Conservation (phyloP, 2,888 invertebrate species). For the Gasteruption jaculator region DNA sequence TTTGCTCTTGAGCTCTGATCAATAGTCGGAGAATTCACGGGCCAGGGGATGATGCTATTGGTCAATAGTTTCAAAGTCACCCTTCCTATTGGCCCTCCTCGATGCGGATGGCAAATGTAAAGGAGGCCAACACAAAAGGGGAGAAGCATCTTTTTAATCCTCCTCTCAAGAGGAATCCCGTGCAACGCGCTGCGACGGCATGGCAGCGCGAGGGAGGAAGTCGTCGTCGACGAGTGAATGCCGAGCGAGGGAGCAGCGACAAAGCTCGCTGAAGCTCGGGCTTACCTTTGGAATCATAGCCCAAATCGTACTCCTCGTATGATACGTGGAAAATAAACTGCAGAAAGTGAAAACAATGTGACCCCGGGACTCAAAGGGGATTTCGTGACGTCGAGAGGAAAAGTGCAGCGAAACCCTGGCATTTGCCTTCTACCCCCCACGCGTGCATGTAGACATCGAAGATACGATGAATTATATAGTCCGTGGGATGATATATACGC, state of each 20-base stretch:
- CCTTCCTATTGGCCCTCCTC: slow-evolving; percentile 13
- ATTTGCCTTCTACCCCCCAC: slow-evolving; percentile 11
- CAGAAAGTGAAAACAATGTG: slow-evolving; percentile 44
- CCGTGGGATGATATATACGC: too few relatives aligned
- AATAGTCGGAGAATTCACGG: too few relatives aligned
- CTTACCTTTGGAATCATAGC: background rate
- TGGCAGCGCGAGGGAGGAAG: slow-evolving; percentile 5
- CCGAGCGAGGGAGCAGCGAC: slow-evolving; percentile 16
- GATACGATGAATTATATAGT: too few relatives aligned
- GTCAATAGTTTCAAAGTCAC: slow-evolving; percentile 25
- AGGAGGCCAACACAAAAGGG: slow-evolving; percentile 13
- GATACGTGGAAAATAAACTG: slow-evolving; percentile 36
- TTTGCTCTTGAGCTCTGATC: too few relatives aligned
- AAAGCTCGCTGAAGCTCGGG: slow-evolving; percentile 11
- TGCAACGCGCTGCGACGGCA: background rate
- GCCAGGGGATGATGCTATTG: too few relatives aligned
- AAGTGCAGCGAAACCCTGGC: slow-evolving; percentile 23
- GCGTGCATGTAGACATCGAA: too few relatives aligned
- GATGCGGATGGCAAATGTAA: slow-evolving; percentile 15
- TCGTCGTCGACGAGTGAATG: background rate
- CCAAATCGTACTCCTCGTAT: slow-evolving; percentile 11
- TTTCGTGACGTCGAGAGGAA: slow-evolving; percentile 30
- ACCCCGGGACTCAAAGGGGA: slow-evolving; percentile 31
- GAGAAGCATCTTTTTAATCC: slow-evolving; percentile 21
- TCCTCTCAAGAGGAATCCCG: background rate